A percentile compares a stretch with the other conserved stretches of the same genome.
Evolutionary conservation across 2,113 vertebrate genomes (phyloP).

Genomic region (Pongo pygmaeus): DNA sequence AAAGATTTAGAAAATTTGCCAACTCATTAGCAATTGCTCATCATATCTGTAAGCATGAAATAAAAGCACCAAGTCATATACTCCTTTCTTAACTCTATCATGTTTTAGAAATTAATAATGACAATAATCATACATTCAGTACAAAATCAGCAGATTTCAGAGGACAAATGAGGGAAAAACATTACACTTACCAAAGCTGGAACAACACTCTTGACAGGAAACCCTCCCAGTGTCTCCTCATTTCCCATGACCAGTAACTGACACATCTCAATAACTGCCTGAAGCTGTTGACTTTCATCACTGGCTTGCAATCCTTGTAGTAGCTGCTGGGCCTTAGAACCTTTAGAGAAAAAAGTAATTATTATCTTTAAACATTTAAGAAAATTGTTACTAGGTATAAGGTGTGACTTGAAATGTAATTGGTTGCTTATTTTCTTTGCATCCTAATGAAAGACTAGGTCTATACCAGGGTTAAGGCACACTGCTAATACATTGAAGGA

Average conservation of each 20-base stretch:
- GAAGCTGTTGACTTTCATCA: constrained; percentile 98
- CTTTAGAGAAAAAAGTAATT: constrained; percentile 78
- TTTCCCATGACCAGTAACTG: constrained; percentile 99
- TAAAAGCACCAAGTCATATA: not conserved
- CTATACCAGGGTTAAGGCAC: not conserved
- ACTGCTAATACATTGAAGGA: not conserved
- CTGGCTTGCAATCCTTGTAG: constrained; percentile 98
- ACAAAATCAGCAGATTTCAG: not conserved
- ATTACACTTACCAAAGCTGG: constrained; percentile 93
- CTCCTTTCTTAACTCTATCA: not conserved
- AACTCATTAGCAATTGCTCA: not conserved
- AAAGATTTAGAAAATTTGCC: not conserved
- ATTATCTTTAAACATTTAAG: not conserved
- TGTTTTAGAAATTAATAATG: not conserved
- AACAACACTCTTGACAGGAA: constrained; percentile 98
- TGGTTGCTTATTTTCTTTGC: not conserved
- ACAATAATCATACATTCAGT: not conserved
- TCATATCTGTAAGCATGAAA: not conserved
- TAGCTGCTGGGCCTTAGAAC: constrained; percentile 99
- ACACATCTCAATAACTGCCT: constrained; percentile 99
- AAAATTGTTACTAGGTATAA: not conserved
- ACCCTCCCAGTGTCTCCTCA: constrained; percentile 98
- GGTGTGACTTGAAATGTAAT: not conserved
- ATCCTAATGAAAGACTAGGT: not conserved
- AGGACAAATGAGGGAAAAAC: not conserved